Percentiles rank a stretch among this genome's conserved stretches.
Conservation (phyloP, 2,113 vertebrate species). For the Micromys minutus region DNA sequence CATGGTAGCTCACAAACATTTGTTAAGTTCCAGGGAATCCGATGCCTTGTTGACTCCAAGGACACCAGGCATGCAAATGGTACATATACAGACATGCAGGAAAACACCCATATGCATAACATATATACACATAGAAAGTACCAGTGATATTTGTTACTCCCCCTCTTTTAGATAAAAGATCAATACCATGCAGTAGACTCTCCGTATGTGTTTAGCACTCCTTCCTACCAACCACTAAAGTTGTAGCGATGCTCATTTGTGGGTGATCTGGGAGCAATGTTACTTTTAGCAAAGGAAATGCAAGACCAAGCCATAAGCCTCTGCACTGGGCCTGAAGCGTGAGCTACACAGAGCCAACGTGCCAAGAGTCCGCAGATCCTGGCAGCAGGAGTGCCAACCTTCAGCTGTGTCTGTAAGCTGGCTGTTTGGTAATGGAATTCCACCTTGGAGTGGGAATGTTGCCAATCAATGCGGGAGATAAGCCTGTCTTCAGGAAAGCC, state of each 20-base stretch:
- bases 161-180: too few relatives aligned
- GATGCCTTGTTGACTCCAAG: background rate
- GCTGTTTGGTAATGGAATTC: slow-evolving; percentile 21
- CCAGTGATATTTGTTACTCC: too few relatives aligned
- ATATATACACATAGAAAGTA: background rate
- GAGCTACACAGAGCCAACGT: background rate
- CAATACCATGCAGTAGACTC: background rate
- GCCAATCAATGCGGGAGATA: background rate
- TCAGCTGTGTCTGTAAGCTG: background rate
- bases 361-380: background rate
- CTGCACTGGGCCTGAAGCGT: slow-evolving; percentile 20
- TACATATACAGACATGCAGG: too few relatives aligned
- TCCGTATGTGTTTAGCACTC: background rate
- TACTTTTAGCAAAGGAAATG: slow-evolving; percentile 26
- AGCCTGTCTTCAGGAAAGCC: slow-evolving; percentile 13
- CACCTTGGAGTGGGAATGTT: slow-evolving; percentile 27
- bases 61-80: background rate
- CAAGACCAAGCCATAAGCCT: background rate
- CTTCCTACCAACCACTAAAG: background rate
- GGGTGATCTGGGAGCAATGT: background rate
- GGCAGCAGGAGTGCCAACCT: slow-evolving; percentile 4
- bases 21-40: background rate
- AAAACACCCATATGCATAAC: background rate
- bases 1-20: background rate
- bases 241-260: slow-evolving; percentile 11